Conservation (phyloP, 2,797 vertebrate genomes). For the Periparus ater region DNA sequence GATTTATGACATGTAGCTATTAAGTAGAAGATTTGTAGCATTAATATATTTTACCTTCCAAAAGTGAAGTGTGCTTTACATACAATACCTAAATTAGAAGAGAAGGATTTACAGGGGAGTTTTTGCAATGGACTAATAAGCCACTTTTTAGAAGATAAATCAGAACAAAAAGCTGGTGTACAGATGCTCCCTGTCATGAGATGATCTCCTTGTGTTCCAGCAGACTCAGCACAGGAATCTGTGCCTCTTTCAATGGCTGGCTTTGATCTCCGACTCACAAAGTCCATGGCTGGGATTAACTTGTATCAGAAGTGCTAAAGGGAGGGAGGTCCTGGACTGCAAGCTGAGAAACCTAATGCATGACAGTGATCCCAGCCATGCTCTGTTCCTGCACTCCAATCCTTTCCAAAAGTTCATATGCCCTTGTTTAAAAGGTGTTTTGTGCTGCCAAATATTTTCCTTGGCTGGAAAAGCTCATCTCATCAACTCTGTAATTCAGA, state of each 20-base stretch:
- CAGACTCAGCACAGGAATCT: neutral
- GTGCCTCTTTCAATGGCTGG: neutral
- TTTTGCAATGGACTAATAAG: neutral
- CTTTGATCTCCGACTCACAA: neutral
- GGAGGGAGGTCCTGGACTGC: neutral
- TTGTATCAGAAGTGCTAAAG: neutral
- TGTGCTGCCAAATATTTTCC: neutral
- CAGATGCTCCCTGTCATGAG: neutral
- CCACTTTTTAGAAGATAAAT: neutral
- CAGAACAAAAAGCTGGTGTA: neutral
- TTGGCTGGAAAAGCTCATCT: neutral
- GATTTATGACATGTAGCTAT: neutral
- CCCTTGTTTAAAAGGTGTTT: neutral
- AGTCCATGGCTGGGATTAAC: neutral
- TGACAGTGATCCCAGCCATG: neutral
- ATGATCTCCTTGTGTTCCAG: neutral
- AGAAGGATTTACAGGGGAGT: neutral
- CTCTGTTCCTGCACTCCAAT: neutral
- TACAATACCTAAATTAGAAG: neutral
- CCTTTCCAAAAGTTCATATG: neutral
- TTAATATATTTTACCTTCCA: neutral
- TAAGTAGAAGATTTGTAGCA: neutral
- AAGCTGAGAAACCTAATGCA: neutral
- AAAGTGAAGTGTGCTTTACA: neutral
- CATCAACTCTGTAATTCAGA: neutral